A percentile compares a stretch with the other conserved stretches of the same genome.
phyloP scores from a whole-genome alignment of 2,797 vertebrate genomes.

The Phalanger gymnotis region DNA sequence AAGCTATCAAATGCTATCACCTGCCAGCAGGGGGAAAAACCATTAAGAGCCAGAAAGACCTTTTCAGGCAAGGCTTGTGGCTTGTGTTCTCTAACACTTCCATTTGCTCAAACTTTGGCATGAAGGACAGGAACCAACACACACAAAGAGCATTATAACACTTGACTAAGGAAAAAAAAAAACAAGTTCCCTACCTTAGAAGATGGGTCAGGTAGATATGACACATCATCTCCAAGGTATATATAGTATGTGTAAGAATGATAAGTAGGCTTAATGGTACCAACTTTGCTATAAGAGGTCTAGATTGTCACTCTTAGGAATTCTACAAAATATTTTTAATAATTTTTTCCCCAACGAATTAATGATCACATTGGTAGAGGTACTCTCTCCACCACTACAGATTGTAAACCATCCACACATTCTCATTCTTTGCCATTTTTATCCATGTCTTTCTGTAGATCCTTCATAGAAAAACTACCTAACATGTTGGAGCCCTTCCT shows the following conservation, averaged over 20 bases:
- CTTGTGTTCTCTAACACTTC: constrained; percentile 32
- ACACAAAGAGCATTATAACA: constrained; percentile 19
- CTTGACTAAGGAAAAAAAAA: background rate
- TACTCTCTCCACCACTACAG: background rate
- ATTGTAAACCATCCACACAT: background rate
- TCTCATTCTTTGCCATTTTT: background rate
- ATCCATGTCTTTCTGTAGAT: background rate
- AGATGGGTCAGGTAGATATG: background rate
- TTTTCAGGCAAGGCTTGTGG: constrained; percentile 9
- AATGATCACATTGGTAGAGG: background rate
- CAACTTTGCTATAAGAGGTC: background rate
- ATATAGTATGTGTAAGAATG: background rate
- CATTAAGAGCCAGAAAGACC: background rate
- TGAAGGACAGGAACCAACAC: background rate
- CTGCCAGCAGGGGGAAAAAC: constrained; percentile 20
- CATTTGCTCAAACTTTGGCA: constrained; percentile 37
- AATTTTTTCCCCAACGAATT: background rate
- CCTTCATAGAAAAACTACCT: background rate
- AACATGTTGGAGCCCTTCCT: background rate
- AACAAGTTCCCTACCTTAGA: constrained; percentile 7
- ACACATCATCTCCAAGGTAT: constrained; percentile 26
- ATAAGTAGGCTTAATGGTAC: constrained; percentile 8
- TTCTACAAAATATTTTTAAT: background rate
- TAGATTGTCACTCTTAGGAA: background rate
- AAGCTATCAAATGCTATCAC: constrained; percentile 31